Base-by-base conservation (phyloP, 2,113 vertebrate genomes). In the Strigops habroptila region DNA sequence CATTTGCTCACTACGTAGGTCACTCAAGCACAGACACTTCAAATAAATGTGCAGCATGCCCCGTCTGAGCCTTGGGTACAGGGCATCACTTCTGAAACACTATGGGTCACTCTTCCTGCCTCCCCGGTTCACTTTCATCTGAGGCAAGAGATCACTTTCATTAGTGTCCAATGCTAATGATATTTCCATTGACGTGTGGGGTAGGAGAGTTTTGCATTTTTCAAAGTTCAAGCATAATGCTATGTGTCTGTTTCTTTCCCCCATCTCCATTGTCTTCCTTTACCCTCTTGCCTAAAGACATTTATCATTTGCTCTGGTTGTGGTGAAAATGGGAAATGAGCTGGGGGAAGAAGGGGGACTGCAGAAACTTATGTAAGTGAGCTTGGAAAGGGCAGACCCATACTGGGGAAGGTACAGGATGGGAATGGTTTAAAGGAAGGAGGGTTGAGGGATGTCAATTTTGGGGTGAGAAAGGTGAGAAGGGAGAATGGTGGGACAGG, bases 1-100 rank as follows among this genome's bases (percentile, higher is more conserved):
- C 92, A 14, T 76, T 93, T 88, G 90, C 71, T 88, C 63, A 30
- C 6, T 51, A 77, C 84, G 39, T 79, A 94, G 90, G 95, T 97
- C 96, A 95, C 75, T 70, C 81, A 71, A 88, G 67, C 24, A 1
- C 35, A n/a, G 53, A 22, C 46, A 30, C 15, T 85, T 77, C 92
- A 53, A 81, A 16, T 44, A 35, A 65, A 15, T 10, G n/a, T 87
- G 64, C 31, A 24, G 27, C 1, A 1, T 60, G 57, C 28, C 86
- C 62, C 2, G 2, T 57, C 55, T 81, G 78, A 93, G 68, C 43
- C 4, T 1, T 0, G 17, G 55, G 77, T 60, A 64, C 76, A 44
- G 60, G 28, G 6, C 1, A 11, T 22, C 51, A 73, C 63, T 87
- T 59, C 85, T 41, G 67, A 70, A 69, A 69, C 51, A 30, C 35